phyloP scores from a whole-genome alignment of 2,888 invertebrate genomes.

The Ectropis crepuscularia region DNA sequence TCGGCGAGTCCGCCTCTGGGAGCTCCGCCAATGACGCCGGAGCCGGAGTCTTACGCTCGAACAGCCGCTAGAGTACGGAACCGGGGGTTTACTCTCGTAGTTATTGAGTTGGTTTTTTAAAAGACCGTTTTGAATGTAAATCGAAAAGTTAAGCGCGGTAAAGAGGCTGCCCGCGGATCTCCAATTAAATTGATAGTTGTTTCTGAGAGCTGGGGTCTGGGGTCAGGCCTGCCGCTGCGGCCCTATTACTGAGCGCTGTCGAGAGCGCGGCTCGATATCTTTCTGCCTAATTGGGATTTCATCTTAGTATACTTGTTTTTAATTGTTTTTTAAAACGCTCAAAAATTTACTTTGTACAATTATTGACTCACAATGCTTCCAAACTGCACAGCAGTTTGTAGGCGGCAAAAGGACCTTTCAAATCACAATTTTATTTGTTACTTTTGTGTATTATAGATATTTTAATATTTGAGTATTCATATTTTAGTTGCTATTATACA shows the following conservation, averaged over 20 bases:
- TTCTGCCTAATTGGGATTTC: no score
- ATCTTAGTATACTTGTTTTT: no score
- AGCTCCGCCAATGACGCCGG: constrained; percentile 59
- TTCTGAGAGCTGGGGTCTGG: constrained; percentile 18
- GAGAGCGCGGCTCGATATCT: no score
- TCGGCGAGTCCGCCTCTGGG: constrained; percentile 56
- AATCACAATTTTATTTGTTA: no score
- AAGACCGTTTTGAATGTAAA: constrained; percentile 84
- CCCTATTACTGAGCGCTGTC: neutral
- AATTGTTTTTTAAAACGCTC: no score
- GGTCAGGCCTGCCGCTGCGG: constrained; percentile 2
- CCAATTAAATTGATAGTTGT: constrained; percentile 83
- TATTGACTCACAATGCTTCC: no score
- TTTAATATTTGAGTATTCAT: no score
- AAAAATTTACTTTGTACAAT: no score
- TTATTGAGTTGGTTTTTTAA: constrained; percentile 82
- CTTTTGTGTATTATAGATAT: no score
- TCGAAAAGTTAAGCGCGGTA: constrained; percentile 82
- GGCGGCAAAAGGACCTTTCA: no score
- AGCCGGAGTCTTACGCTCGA: constrained; percentile 68
- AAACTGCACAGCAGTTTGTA: no score
- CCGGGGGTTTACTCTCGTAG: constrained; percentile 72
- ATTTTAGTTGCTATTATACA: no score
- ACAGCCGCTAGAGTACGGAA: constrained; percentile 72
- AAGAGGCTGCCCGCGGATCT: constrained; percentile 75